These are phyloP conservation scores for Lepidochrysops patricia DNA, from an alignment of 2,888 invertebrate species.

Conservation along the genomic window DNA sequence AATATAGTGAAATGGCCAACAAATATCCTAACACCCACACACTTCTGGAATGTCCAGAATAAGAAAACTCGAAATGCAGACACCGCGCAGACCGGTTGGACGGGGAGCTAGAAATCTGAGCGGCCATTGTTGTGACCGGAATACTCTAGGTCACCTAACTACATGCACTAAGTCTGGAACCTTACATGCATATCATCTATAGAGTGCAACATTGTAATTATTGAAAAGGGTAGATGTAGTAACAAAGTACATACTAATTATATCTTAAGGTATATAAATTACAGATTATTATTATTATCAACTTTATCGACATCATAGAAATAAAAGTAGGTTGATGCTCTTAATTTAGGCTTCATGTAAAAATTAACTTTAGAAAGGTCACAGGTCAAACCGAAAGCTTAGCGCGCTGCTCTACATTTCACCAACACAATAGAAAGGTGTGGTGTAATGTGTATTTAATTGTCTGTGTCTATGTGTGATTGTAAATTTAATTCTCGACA, in stretches of 20 bases:
- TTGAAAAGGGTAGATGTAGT: not conserved
- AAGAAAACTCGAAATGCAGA: conserved; percentile 24
- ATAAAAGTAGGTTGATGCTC: too few relatives aligned
- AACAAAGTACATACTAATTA: too few relatives aligned
- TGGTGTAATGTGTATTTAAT: not conserved
- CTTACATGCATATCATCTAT: conserved; percentile 5
- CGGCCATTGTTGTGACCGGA: conserved; percentile 42
- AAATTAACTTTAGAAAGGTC: not conserved
- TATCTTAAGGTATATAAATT: too few relatives aligned
- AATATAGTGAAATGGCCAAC: too few relatives aligned
- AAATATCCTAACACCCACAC: conserved; percentile 17
- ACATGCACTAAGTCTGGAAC: conserved; percentile 15
- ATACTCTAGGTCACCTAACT: conserved; percentile 39
- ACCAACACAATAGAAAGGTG: not conserved
- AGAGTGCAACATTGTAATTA: conserved; percentile 1
- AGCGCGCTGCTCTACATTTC: not conserved
- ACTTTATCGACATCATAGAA: too few relatives aligned
- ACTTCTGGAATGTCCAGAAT: conserved; percentile 20
- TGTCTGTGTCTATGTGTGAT: not conserved
- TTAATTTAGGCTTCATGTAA: too few relatives aligned
- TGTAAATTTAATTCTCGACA: too few relatives aligned
- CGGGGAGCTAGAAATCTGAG: conserved; percentile 51
- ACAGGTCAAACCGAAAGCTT: not conserved
- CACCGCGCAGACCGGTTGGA: conserved; percentile 39
- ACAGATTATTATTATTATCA: too few relatives aligned